Conservation (phyloP, 2,113 vertebrate genomes). For the Ailuropoda melanoleuca region DNA sequence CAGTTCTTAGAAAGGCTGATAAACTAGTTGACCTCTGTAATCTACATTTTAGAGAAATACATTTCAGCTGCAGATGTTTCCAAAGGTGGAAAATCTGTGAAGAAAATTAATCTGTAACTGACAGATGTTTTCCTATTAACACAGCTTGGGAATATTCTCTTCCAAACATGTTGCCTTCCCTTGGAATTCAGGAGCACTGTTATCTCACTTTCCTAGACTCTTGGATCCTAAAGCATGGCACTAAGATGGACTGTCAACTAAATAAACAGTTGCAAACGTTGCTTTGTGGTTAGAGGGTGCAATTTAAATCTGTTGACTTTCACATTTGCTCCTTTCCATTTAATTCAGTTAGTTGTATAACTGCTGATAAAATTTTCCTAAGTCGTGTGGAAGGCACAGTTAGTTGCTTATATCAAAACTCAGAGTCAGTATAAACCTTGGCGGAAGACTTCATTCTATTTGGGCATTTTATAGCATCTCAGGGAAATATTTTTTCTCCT, state of each 20-base stretch:
- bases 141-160: conserved; percentile 42
- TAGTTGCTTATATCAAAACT: conserved; percentile 30
- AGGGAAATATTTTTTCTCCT: conserved; percentile 38
- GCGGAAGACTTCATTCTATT: conserved; percentile 45
- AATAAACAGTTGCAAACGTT: background rate
- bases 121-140: conserved; percentile 47
- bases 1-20: conserved; percentile 61
- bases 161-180: background rate
- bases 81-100: conserved; percentile 34
- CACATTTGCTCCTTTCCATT: background rate
- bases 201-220: background rate
- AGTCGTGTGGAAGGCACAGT: background rate
- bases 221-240: background rate
- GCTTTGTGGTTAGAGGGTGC: background rate
- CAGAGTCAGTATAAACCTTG: conserved; percentile 48
- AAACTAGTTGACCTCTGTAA: conserved; percentile 67
- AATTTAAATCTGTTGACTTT: conserved; percentile 52
- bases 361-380: conserved; percentile 6
- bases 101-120: conserved; percentile 62
- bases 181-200: background rate
- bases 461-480: conserved; percentile 34
- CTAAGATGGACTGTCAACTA: background rate
- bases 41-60: conserved; percentile 58
- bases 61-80: conserved; percentile 62
- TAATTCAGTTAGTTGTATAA: conserved; percentile 3